Evolutionary conservation across 2,113 vertebrate genomes (phyloP).

Genomic region (cat (Felis catus)): DNA sequence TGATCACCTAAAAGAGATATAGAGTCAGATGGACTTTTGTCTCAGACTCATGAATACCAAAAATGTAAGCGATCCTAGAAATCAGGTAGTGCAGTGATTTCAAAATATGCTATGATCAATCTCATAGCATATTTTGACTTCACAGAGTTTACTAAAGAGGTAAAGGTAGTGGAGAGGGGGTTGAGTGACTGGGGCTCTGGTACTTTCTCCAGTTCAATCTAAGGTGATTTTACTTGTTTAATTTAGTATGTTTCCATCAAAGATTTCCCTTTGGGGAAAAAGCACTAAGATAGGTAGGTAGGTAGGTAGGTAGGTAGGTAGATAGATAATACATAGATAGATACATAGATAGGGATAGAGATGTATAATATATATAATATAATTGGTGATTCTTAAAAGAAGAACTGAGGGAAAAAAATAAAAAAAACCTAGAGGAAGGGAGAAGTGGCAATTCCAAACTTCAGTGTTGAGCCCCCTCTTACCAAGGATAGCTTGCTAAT

Average conservation of each 20-base stretch:
- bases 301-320: too few species aligned
- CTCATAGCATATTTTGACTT: not conserved
- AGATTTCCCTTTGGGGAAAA: not conserved
- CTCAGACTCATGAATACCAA: not conserved
- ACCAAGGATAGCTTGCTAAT: not conserved
- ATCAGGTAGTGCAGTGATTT: not conserved
- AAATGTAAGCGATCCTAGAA: not conserved
- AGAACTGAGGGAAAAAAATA: not conserved
- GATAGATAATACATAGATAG: too few species aligned
- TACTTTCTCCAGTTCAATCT: not conserved
- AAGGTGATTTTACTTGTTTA: not conserved
- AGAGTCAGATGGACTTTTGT: fast-evolving
- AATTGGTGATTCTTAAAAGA: not conserved
- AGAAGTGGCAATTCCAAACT: not conserved
- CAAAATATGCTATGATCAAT: not conserved
- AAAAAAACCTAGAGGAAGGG: not conserved
- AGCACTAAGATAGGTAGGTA: not conserved
- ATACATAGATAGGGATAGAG: not conserved
- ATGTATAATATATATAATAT: not conserved
- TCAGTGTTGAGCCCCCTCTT: not conserved
- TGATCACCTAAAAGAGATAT: not conserved
- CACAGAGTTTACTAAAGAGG: not conserved
- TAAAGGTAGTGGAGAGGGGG: not conserved
- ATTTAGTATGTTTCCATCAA: not conserved
- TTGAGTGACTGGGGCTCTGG: not conserved